These are phyloP conservation scores for Hydractinia symbiolongicarpus DNA, from an alignment of 30 jellyfish, hydroid and myxozoan genomes.

Conservation along the genomic window DNA sequence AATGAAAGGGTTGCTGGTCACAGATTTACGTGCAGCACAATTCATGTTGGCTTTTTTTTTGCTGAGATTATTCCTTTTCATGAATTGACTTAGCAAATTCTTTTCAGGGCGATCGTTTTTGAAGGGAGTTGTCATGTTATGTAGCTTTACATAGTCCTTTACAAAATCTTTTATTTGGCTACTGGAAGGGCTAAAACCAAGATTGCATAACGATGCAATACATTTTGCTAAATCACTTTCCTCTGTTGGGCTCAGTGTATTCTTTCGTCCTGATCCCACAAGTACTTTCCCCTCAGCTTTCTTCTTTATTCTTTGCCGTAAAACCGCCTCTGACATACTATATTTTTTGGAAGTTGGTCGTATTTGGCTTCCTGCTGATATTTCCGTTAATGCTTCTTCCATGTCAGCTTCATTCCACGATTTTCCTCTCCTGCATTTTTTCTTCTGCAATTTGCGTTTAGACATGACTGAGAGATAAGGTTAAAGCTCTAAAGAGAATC, in stretches of 20 bases:
- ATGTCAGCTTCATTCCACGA: constrained; percentile 2
- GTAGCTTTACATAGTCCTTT: not conserved
- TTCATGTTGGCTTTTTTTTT: not conserved
- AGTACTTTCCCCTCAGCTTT: not conserved
- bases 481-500: not conserved
- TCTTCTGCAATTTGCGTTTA: not conserved
- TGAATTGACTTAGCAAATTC: not conserved
- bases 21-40: constrained; percentile 1
- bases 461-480: not conserved
- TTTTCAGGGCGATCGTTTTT: not conserved
- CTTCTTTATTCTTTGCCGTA: not conserved
- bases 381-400: not conserved
- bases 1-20: constrained; percentile 1
- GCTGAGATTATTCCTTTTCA: not conserved
- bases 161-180: not conserved
- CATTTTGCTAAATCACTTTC: not conserved
- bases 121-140: not conserved
- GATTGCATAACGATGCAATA: not conserved
- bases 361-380: not conserved
- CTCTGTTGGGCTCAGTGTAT: not conserved
- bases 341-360: constrained; percentile 1
- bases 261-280: not conserved
- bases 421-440: not conserved
- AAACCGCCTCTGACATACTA: not conserved
- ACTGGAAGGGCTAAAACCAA: not conserved